Conservation (phyloP, 2,888 invertebrate species). For the Pocota personata region DNA sequence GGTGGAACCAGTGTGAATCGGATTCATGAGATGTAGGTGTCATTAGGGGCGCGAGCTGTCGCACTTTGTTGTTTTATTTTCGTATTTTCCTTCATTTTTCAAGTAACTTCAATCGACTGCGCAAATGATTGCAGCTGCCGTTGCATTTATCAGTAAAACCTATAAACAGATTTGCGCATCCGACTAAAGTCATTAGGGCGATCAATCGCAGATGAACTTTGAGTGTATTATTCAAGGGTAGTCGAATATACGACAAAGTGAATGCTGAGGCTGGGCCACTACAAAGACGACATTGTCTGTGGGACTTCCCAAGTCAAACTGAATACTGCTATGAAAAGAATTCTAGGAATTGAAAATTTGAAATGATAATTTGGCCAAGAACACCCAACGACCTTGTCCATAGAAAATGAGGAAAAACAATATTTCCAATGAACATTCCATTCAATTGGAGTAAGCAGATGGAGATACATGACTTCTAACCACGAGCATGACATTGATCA, state of each 20-base stretch:
- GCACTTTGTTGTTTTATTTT: background rate
- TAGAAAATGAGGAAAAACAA: background rate
- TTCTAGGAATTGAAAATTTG: background rate
- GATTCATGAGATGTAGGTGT: background rate
- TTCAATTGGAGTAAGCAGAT: background rate
- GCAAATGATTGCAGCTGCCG: background rate
- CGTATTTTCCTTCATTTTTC: background rate
- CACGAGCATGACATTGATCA: background rate
- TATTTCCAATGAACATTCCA: background rate
- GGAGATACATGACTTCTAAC: background rate
- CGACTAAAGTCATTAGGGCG: background rate
- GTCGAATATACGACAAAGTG: background rate
- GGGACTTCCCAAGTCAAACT: background rate
- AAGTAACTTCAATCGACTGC: background rate
- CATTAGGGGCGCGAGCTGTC: background rate
- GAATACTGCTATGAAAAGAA: background rate
- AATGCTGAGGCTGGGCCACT: background rate
- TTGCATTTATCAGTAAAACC: background rate
- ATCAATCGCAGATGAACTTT: background rate
- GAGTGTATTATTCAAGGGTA: background rate
- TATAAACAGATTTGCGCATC: background rate
- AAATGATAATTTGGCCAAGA: background rate
- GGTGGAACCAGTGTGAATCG: background rate
- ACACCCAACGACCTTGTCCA: background rate
- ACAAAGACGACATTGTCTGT: background rate